Evolutionary conservation across 2,113 vertebrate genomes (phyloP).

Genomic region (Thomomys bottae): DNA sequence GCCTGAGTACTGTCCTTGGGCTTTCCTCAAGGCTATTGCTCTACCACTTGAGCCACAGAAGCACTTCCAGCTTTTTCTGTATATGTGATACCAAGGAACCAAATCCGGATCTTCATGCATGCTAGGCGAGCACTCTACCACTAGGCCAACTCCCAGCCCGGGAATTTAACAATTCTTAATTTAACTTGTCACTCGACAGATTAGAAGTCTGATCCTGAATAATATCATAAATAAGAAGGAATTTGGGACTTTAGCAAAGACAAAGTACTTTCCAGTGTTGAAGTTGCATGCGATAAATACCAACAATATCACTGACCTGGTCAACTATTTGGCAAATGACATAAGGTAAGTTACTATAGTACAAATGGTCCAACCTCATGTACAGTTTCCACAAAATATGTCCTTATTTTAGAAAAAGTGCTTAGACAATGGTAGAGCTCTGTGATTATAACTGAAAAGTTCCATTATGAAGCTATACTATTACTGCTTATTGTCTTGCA

Average conservation of each 20-base stretch:
- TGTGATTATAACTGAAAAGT: neutral
- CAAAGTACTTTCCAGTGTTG: conserved; percentile 88
- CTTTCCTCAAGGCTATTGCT: too few species aligned
- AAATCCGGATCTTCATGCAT: too few species aligned
- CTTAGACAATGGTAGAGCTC: neutral
- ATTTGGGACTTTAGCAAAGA: conserved; percentile 88
- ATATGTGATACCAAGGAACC: too few species aligned
- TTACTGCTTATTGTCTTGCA: neutral
- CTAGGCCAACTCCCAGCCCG: too few species aligned
- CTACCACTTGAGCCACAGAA: too few species aligned
- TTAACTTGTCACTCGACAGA: conserved; percentile 80
- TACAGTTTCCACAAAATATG: neutral
- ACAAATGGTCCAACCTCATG: neutral
- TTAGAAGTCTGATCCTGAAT: conserved; percentile 88
- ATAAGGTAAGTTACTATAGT: conserved; percentile 85
- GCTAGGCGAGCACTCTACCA: too few species aligned
- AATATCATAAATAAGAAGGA: conserved; percentile 87
- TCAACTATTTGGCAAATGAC: conserved; percentile 87
- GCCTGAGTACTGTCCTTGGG: too few species aligned
- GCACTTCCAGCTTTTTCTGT: too few species aligned
- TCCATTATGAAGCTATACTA: neutral
- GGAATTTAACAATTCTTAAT: neutral
- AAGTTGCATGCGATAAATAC: conserved; percentile 86
- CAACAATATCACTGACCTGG: conserved; percentile 86
- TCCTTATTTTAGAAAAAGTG: conserved; percentile 4